Evolutionary conservation across 2,797 vertebrate species (phyloP), one percentile per base, ranked within the genome.

Genomic region (Uromys caudimaculatus): DNA sequence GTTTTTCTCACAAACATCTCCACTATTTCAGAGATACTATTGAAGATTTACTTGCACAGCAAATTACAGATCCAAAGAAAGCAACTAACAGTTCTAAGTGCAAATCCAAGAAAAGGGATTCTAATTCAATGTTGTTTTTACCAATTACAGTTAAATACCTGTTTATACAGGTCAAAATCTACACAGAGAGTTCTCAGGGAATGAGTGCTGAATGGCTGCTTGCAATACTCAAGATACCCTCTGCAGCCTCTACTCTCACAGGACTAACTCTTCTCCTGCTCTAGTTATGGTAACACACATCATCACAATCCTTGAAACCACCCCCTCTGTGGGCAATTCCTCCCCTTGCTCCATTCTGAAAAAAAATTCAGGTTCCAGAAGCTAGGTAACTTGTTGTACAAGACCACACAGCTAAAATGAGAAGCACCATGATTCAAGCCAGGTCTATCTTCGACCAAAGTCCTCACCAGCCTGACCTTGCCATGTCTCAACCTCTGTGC

Each of bases 51-150:
- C 38, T 69, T 85, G 56, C 41, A n/a, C 41, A 96, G 19, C 52
- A 73, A 89, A 69, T 81, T 76, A 56, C 27, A 95, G 35, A 78
- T 58, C 17, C 35, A 91, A 94, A 96, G 24, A 91, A 94, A 96
- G 24, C 58, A 93, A 82, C 16, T 24, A 85, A 86, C 41, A 13
- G 41, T 44, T 86, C 67, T 50, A 56, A 83, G 54, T 81, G 2
- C 44, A 85, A 92, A 56, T 88, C n/a, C 54, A 83, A 76, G 79
- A 64, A 41, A 35, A 91, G 69, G 17, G 7, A 95, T 69, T 86
- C 60, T 24, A 58, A 85, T 67, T 52, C 19, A 6, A 23, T 41
- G 11, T 14, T 69, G 35, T 52, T 62, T 79, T 38, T 67, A 81
- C 16, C 50, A 69, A 29, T 56, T n/a, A 91, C 23, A 88, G 67